These are phyloP conservation scores for Hemichromis elongatus DNA, from an alignment of 2,113 vertebrate genomes.

Conservation along the genomic window DNA sequence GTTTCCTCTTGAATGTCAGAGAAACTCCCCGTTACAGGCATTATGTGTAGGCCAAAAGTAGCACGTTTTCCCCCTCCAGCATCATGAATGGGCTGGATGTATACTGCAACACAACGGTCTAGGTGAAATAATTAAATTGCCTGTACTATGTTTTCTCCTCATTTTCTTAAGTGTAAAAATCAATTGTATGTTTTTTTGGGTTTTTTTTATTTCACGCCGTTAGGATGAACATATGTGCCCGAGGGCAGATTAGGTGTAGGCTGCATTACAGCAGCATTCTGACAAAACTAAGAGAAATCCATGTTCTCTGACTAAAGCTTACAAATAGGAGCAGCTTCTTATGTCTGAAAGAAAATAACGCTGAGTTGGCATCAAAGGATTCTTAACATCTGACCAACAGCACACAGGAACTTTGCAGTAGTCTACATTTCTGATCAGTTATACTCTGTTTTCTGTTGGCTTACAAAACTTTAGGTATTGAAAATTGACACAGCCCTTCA, in stretches of 20 bases:
- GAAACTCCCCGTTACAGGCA: fast-evolving
- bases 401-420: background rate
- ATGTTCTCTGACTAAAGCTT: background rate
- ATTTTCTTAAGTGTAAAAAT: background rate
- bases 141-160: fast-evolving
- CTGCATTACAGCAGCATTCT: background rate
- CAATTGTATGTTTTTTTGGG: background rate
- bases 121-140: background rate
- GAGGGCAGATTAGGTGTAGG: background rate
- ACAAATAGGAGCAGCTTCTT: background rate
- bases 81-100: background rate
- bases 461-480: background rate
- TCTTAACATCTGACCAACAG: background rate
- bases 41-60: background rate
- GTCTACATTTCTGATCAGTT: background rate
- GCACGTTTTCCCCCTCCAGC: background rate
- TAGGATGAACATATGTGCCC: background rate
- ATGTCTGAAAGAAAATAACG: background rate
- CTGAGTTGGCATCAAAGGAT: background rate
- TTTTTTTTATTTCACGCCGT: background rate
- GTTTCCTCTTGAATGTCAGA: background rate
- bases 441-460: background rate
- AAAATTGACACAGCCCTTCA: fast-evolving
- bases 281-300: background rate
- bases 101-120: background rate